These are phyloP conservation scores for Plodia interpunctella DNA, from an alignment of 1,140 invertebrate genomes.

Conservation along the genomic window DNA sequence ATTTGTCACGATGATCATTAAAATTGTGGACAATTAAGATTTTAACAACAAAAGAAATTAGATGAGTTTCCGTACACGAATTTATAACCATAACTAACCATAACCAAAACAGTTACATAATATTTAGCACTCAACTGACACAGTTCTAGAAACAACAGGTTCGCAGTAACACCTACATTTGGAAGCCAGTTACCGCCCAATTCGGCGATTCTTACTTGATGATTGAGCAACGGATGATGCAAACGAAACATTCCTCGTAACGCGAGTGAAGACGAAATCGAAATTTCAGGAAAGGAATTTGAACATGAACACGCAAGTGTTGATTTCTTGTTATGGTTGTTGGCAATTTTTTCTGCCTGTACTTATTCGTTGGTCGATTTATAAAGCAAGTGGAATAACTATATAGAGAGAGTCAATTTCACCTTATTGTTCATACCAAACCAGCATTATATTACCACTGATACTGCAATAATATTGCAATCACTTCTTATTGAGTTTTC, in stretches of 20 bases:
- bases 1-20: too few species aligned
- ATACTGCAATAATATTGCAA: too few species aligned
- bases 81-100: too few species aligned
- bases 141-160: background rate
- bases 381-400: too few species aligned
- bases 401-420: too few species aligned
- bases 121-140: background rate
- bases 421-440: too few species aligned
- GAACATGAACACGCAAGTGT: background rate
- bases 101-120: background rate
- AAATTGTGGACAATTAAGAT: too few species aligned
- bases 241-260: background rate
- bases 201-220: background rate
- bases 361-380: too few species aligned
- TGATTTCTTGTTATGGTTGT: background rate
- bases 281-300: constrained; percentile 1
- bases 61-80: too few species aligned
- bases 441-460: too few species aligned
- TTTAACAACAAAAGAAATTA: too few species aligned
- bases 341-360: background rate
- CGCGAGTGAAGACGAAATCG: constrained; percentile 1
- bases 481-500: too few species aligned
- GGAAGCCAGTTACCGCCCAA: background rate
- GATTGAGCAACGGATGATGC: background rate
- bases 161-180: background rate